Evolutionary conservation across 2,888 invertebrate species (phyloP).

Genomic region (Stictocephala bisonia): DNA sequence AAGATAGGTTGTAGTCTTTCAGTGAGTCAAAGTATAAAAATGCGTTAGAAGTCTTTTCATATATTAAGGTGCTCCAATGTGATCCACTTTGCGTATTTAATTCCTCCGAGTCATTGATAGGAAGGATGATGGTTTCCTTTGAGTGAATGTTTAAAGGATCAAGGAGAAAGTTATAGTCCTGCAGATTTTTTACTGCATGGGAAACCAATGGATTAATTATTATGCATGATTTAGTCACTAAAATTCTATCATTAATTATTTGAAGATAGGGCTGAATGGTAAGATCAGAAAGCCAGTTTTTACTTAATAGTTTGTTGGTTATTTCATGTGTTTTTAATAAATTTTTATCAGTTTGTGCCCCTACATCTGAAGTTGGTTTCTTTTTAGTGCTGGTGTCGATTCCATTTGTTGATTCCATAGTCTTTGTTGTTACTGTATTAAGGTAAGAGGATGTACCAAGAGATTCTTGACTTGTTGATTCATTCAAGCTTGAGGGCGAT

Average conservation of each 20-base stretch:
- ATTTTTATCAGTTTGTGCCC: not conserved
- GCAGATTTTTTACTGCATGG: conserved; percentile 5
- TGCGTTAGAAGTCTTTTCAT: not conserved
- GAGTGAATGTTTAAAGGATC: not conserved
- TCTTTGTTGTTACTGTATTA: too few relatives aligned
- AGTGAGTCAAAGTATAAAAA: conserved; percentile 1
- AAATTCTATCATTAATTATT: not conserved
- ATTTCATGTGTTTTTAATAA: not conserved
- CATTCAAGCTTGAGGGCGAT: too few relatives aligned
- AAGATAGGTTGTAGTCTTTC: not conserved
- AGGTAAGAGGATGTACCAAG: too few relatives aligned
- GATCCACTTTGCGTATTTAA: conserved; percentile 4
- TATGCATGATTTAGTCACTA: not conserved
- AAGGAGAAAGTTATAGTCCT: not conserved
- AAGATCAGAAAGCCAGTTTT: not conserved
- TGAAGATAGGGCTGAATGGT: not conserved
- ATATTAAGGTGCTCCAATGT: conserved; percentile 10
- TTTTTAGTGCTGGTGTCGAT: not conserved
- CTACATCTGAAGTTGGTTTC: not conserved
- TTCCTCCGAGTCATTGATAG: not conserved
- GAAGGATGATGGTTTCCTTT: not conserved
- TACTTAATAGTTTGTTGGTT: not conserved
- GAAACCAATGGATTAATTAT: not conserved
- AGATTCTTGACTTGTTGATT: too few relatives aligned
- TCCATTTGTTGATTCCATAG: too few relatives aligned